phyloP scores from a whole-genome alignment of 2,888 invertebrate species.

The Diachrysia chrysitis region DNA sequence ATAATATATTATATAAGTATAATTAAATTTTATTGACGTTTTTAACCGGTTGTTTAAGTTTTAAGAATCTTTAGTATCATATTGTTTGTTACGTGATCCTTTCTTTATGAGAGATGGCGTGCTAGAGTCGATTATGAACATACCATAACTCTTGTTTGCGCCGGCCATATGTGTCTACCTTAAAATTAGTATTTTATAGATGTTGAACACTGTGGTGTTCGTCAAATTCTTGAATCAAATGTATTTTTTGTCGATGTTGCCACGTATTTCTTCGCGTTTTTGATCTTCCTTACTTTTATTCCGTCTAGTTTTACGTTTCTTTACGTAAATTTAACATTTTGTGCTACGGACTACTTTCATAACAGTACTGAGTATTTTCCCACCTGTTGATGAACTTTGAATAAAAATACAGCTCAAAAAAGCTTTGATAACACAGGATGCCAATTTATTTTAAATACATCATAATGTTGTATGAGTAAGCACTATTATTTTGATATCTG shows the following conservation, averaged over 20 bases:
- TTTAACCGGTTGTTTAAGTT: constrained; percentile 56
- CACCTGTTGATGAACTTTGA: background rate
- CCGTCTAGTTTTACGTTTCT: background rate
- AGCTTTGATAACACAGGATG: constrained; percentile 10
- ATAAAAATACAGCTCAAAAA: constrained; percentile 7
- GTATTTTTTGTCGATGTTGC: constrained; percentile 39
- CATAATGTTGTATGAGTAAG: constrained; percentile 33
- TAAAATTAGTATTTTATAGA: constrained; percentile 69
- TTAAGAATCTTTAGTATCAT: constrained; percentile 46
- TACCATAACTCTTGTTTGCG: constrained; percentile 68
- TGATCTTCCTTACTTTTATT: constrained; percentile 1
- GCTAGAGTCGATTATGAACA: constrained; percentile 66
- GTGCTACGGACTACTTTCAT: background rate
- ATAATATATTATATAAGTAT: constrained; percentile 28
- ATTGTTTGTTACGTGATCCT: constrained; percentile 60
- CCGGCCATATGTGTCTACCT: constrained; percentile 67
- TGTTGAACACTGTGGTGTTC: constrained; percentile 61
- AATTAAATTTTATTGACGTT: constrained; percentile 55
- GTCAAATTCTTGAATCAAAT: constrained; percentile 52
- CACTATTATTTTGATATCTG: constrained; percentile 47
- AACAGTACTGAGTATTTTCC: background rate
- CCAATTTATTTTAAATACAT: constrained; percentile 32
- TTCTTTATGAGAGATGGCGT: constrained; percentile 69
- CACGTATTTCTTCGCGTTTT: constrained; percentile 33
- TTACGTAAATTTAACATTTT: background rate